Percentiles rank a stretch among this genome's conserved stretches.
Evolutionary conservation across 2,797 vertebrate species (phyloP).

Genomic region (Cheracebus regulus): DNA sequence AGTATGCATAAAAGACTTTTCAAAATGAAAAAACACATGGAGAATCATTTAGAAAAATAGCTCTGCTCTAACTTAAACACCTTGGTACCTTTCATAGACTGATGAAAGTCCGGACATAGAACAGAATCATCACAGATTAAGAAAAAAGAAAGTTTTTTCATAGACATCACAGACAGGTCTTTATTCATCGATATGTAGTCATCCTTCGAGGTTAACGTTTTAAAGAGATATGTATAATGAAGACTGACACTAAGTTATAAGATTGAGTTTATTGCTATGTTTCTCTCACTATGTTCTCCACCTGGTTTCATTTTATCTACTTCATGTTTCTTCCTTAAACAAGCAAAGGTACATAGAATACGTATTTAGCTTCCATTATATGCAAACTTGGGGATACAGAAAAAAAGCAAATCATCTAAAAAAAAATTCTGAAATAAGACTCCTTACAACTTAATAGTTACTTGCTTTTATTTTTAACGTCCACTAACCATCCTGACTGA

Average conservation of each 20-base stretch:
- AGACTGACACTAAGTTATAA: background rate
- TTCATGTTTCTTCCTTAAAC: conserved; percentile 17
- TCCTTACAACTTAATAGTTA: background rate
- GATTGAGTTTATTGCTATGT: background rate
- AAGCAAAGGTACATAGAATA: background rate
- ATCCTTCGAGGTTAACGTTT: background rate
- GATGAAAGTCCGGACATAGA: background rate
- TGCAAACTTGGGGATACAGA: background rate
- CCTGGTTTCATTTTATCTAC: background rate
- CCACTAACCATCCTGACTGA: background rate
- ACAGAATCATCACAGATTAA: background rate
- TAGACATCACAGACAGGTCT: background rate
- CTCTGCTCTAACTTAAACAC: background rate
- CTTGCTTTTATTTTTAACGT: conserved; percentile 28
- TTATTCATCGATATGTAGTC: background rate
- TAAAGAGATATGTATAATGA: background rate
- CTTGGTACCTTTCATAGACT: background rate
- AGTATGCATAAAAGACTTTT: background rate
- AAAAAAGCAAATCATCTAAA: background rate
- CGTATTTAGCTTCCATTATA: background rate
- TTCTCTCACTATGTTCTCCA: background rate
- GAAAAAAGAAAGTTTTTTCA: background rate
- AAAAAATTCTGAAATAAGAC: background rate
- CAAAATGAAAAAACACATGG: background rate
- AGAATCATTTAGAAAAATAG: background rate